Percentiles rank a stretch among this genome's conserved stretches.
Conservation (phyloP, 2,113 vertebrate species). For the Tinamus guttatus region DNA sequence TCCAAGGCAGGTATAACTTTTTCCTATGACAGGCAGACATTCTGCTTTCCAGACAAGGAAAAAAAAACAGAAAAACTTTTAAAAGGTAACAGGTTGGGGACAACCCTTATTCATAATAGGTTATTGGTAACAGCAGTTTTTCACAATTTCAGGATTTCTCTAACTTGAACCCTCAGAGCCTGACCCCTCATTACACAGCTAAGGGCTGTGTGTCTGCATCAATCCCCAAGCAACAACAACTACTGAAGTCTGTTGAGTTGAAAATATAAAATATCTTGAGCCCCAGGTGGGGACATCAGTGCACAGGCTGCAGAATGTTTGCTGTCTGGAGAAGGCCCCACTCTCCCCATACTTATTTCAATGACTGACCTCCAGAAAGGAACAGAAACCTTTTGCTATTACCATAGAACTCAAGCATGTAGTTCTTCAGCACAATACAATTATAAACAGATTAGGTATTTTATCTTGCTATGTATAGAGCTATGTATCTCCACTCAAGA, state of each 20-base stretch:
- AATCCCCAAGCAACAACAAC: not conserved
- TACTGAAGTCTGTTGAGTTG: not conserved
- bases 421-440: not conserved
- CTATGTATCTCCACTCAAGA: not conserved
- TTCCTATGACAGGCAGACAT: not conserved
- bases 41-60: not conserved
- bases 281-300: not conserved
- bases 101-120: constrained; percentile 42
- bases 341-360: not conserved
- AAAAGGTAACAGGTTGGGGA: constrained; percentile 26
- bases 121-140: constrained; percentile 37
- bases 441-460: rapidly evolving
- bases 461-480: not conserved
- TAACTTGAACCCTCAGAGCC: constrained; percentile 38
- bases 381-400: not conserved
- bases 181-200: constrained; percentile 12
- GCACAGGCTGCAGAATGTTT: not conserved
- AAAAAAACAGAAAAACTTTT: constrained; percentile 16
- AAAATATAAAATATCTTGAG: not conserved
- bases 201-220: not conserved
- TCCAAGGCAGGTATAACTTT: not conserved
- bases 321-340: rapidly evolving
- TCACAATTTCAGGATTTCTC: constrained; percentile 56
- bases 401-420: not conserved
- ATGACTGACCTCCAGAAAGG: not conserved